Evolutionary conservation across 2,113 vertebrate genomes (phyloP), one percentile per base, ranked within the genome.

Genomic region (Terrapene triunguis): DNA sequence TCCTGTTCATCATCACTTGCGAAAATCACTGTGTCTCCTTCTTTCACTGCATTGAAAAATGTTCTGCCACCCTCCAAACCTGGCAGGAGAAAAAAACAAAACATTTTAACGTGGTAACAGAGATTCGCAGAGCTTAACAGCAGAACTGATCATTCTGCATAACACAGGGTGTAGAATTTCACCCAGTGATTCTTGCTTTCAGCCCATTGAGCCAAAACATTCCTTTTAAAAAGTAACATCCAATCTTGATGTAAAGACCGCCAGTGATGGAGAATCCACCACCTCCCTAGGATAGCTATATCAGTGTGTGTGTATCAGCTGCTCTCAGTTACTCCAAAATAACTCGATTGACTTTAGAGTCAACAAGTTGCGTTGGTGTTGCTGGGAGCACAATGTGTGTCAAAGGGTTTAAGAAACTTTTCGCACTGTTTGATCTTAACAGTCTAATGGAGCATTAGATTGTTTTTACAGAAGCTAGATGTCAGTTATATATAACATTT

Each of bases 11-110:
- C 99, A 3, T 99, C 99, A 55, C 99, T 99, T 57, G 99, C 99
- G 96, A 99, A 99, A 97, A 99, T 99, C 98, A 99, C 99, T 0
- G 99, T 99, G 98, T 99, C 99, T 14, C 99, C 99, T 98, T 99
- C 99, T 95, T 99, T 99, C 93, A 99, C 99, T 4, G 99, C 99
- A 0, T 99, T 99, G 97, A 99, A 99, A 98, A 99, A 99, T 3
- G 99, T 98, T 96, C 99, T 98, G 84, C 99, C 99, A 1, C 99
- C 99, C 32, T 99, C 99, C 96, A 99, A 97, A 98, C 99, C 99
- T 99, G 97, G 13, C 88, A 94, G 51, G 72, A 91, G 54, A 97
- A 29, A 74, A 96, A 96, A 93, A 27, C 51, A 53, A 65, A 47
- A 32, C 44, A 69, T n/a, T 44, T 22, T n/a, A 83, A 81, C 3